These are phyloP conservation scores for Zosterops hypoxanthus DNA, from an alignment of 2,113 vertebrate genomes.

Conservation along the genomic window DNA sequence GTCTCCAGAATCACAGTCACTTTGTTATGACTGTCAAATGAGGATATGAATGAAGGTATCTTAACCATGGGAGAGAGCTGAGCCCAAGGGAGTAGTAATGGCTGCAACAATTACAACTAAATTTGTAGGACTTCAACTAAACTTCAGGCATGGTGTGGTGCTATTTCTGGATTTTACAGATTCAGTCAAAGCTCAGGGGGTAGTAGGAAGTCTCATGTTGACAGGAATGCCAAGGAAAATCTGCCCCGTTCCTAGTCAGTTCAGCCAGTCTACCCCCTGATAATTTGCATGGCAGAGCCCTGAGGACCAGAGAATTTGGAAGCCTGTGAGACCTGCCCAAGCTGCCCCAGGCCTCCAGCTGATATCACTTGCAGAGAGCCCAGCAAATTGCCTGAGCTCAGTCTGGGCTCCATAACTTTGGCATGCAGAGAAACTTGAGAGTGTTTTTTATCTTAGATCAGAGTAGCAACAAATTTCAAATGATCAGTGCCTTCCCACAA, in stretches of 20 bases:
- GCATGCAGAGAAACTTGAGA: background rate
- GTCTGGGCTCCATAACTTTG: accelerated
- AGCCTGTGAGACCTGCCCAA: background rate
- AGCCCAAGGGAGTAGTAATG: background rate
- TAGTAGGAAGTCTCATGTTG: background rate
- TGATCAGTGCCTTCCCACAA: background rate
- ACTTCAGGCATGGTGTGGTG: accelerated
- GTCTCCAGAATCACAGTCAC: background rate
- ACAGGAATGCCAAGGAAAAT: background rate
- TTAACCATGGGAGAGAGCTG: background rate
- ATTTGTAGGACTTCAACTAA: background rate
- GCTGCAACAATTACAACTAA: background rate
- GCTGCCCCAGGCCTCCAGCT: background rate
- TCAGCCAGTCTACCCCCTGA: background rate
- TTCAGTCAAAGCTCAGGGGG: background rate
- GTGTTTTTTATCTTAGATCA: background rate
- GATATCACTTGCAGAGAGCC: background rate
- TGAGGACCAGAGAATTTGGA: background rate
- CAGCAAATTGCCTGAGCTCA: background rate
- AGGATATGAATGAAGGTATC: background rate
- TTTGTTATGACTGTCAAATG: background rate
- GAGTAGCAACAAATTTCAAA: background rate
- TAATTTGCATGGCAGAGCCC: background rate
- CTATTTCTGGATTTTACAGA: background rate
- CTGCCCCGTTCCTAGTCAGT: background rate